Percentiles rank a stretch among this genome's conserved stretches.
These are phyloP conservation scores for Metridium senile DNA, from an alignment of 92 coral and sea anemone species.

Conservation along the genomic window DNA sequence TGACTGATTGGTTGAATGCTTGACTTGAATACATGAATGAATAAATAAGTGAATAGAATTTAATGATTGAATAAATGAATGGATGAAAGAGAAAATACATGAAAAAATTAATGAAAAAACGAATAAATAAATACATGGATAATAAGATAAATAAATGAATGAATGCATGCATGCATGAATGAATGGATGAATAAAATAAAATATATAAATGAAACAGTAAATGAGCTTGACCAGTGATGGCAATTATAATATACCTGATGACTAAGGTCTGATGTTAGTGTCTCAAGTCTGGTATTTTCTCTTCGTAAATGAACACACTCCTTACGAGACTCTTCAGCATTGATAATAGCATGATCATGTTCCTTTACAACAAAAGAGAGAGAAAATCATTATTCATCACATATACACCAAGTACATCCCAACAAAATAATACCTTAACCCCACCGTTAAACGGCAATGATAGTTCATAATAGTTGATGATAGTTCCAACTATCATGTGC, in stretches of 20 bases:
- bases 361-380: slow-evolving; percentile 52
- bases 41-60: too few relatives aligned
- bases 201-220: not conserved
- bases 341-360: slow-evolving; percentile 64
- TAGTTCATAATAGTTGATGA: too few relatives aligned
- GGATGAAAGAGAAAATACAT: not conserved
- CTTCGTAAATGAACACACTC: slow-evolving; percentile 77
- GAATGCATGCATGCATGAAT: too few relatives aligned
- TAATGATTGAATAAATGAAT: too few relatives aligned
- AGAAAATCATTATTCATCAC: not conserved
- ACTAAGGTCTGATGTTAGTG: slow-evolving; percentile 78
- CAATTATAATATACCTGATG: slow-evolving; percentile 88
- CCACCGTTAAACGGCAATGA: too few relatives aligned
- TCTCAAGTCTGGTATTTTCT: slow-evolving; percentile 85
- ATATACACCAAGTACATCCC: too few relatives aligned
- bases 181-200: too few relatives aligned
- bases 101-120: not conserved
- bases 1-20: not conserved
- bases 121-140: not conserved
- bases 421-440: too few relatives aligned
- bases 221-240: too few relatives aligned
- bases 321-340: slow-evolving; percentile 73
- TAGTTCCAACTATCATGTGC: too few relatives aligned
- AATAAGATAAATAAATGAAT: too few relatives aligned
- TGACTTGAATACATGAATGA: too few relatives aligned